Percentiles rank a stretch among this genome's conserved stretches.
phyloP scores from a whole-genome alignment of 2,113 vertebrate genomes.

The Oreocharis arfaki region DNA sequence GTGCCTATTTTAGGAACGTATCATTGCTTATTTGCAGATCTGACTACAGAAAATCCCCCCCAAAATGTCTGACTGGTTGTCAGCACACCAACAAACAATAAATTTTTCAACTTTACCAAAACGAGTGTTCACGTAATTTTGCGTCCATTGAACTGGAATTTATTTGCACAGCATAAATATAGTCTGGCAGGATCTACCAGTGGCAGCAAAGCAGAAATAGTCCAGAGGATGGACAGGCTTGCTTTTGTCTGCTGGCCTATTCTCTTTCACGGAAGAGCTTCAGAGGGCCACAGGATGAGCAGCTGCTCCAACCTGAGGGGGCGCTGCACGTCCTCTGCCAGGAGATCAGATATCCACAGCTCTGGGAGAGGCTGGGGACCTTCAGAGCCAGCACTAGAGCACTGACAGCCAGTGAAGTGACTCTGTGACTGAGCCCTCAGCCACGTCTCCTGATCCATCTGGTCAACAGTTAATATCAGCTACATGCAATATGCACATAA shows the following conservation, averaged over 20 bases:
- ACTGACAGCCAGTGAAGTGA: background rate
- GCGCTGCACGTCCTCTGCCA: background rate
- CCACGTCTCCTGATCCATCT: background rate
- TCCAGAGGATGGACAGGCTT: background rate
- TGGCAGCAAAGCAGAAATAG: background rate
- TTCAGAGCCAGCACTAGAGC: background rate
- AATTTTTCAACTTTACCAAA: background rate
- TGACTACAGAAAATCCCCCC: background rate
- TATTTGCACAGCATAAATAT: background rate
- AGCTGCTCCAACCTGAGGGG: background rate
- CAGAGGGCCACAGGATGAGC: background rate
- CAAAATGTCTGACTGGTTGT: background rate
- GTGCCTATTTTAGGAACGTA: background rate
- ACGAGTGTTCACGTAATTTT: background rate
- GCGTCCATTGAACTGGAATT: background rate
- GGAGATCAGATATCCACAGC: background rate
- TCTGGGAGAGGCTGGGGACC: background rate
- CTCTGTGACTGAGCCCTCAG: background rate
- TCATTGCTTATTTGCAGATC: background rate
- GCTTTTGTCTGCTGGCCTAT: background rate
- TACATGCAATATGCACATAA: rapidly evolving
- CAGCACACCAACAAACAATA: rapidly evolving
- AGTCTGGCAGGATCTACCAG: background rate
- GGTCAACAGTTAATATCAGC: background rate
- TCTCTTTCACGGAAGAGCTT: background rate